Evolutionary conservation across 2,113 vertebrate species (phyloP), one percentile per base, ranked within the genome.

Genomic region (Oreochromis aureus): DNA sequence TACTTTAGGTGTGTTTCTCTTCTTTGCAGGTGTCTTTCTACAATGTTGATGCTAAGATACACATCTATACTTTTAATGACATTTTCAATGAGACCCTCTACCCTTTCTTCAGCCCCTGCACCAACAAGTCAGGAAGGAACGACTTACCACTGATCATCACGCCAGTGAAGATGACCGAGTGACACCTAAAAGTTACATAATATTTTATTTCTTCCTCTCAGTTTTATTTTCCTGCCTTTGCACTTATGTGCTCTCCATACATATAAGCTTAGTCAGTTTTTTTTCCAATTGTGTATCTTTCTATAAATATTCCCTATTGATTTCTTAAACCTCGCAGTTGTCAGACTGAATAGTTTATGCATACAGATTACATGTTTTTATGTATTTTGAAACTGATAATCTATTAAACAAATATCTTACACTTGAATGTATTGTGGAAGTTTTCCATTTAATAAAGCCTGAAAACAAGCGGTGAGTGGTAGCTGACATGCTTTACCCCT

Each of bases 41-140:
- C 90, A 95, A 96, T 61, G 89, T 91, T 4, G 94, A 95, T 1
- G 90, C 87, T 8, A 96, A 90, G 53, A 27, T 82, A 10, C 94
- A 93, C 88, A 95, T 97, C 84, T 95, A 93, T 89, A 96, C 94
- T 1, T 96, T 95, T 86, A 94, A 92, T 1, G 94, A 93, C 89
- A 83, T 79, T 5, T 97, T 98, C 91, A 89, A 82, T 2, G 96
- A 97, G 4, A 83, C n/a, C 79, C 86, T 97, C 82, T 90, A 92
- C 86, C 97, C 96, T 7, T 97, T 97, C 89, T 97, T 97, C 82
- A 97, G 97, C 87, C 97, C 97, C 11, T 97, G 97, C 82, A 95
- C 92, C 0, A 95, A 95, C 10, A 95, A 93, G 79, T 94, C 91
- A 1, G 93, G 93, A 5, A 95, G 89, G 90, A 94, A 96, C 7